A percentile compares a stretch with the other conserved stretches of the same genome.
These are phyloP conservation scores for Zaprionus camerounensis DNA, from an alignment of 1,140 invertebrate genomes.

Conservation along the genomic window DNA sequence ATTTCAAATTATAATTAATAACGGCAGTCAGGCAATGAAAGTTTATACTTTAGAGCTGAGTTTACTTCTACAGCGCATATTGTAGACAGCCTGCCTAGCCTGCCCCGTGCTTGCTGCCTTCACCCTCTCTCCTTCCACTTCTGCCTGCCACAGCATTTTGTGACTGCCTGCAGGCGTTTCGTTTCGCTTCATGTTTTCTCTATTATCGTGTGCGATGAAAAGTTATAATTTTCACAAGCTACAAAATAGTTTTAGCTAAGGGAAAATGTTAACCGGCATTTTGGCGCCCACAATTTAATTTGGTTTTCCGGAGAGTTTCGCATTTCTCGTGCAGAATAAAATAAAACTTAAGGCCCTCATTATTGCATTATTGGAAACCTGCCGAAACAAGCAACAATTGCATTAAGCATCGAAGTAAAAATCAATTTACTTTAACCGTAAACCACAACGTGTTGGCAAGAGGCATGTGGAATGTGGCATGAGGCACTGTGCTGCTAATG, in stretches of 20 bases:
- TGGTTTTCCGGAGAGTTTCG: background rate
- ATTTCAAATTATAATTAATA: conserved; percentile 77
- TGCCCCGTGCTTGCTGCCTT: background rate
- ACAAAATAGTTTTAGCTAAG: conserved; percentile 35
- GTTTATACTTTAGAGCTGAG: conserved; percentile 49
- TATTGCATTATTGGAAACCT: conserved; percentile 37
- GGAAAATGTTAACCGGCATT: conserved; percentile 6
- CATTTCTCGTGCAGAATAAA: background rate
- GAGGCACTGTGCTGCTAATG: conserved; percentile 8
- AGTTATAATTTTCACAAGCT: conserved; percentile 44
- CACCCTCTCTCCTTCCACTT: background rate
- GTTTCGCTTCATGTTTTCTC: conserved; percentile 11
- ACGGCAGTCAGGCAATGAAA: conserved; percentile 54
- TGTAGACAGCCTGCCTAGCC: background rate
- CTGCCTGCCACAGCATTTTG: conserved; percentile 4
- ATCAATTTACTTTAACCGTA: conserved; percentile 39
- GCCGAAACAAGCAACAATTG: conserved; percentile 3
- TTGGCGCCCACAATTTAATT: conserved; percentile 14
- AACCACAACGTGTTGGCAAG: conserved; percentile 10
- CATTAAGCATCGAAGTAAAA: conserved; percentile 35
- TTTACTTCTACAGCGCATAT: conserved; percentile 10
- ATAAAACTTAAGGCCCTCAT: conserved; percentile 6
- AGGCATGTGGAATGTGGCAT: background rate
- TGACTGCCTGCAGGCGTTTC: conserved; percentile 1
- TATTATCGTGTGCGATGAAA: conserved; percentile 38